These are phyloP conservation scores for Leptestheria dahalacensis DNA, from an alignment of 1,140 invertebrate genomes.

Conservation along the genomic window DNA sequence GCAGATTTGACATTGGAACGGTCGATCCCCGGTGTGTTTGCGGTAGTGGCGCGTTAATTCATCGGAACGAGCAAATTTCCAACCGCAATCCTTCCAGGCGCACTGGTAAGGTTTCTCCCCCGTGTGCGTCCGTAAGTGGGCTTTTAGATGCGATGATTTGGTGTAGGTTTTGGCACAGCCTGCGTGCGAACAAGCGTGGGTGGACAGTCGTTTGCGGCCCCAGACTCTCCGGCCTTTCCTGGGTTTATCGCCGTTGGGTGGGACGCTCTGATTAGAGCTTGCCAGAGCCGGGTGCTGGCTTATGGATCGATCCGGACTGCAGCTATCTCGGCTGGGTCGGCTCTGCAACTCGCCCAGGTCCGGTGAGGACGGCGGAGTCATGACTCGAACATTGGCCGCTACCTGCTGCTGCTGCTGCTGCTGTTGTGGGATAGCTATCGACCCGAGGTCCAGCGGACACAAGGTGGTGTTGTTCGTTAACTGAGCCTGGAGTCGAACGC, in stretches of 20 bases:
- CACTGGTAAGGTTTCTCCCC: conserved; percentile 66
- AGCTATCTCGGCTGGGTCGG: conserved; percentile 3
- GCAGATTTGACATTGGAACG: conserved; percentile 40
- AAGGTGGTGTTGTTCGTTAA: conserved; percentile 3
- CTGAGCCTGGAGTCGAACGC: not conserved
- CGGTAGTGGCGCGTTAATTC: conserved; percentile 45
- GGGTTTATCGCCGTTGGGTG: conserved; percentile 1
- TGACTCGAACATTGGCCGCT: conserved; percentile 23
- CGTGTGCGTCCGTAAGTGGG: conserved; percentile 46
- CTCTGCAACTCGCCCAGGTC: conserved; percentile 25
- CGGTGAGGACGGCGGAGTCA: conserved; percentile 39
- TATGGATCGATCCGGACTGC: conserved; percentile 2
- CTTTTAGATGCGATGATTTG: conserved; percentile 52
- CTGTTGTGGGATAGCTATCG: conserved; percentile 11
- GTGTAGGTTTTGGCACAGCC: conserved; percentile 49
- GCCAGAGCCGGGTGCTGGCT: conserved; percentile 22
- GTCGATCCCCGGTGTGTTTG: conserved; percentile 41
- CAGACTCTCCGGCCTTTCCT: conserved; percentile 29
- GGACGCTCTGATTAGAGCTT: conserved; percentile 14
- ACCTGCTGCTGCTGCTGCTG: not conserved
- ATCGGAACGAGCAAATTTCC: conserved; percentile 52
- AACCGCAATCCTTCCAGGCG: conserved; percentile 50
- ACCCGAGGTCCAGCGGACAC: conserved; percentile 12
- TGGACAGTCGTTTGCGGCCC: conserved; percentile 38
- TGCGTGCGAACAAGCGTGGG: conserved; percentile 42